phyloP scores from a whole-genome alignment of 2,888 invertebrate genomes.

The Caenorhabditis doughertyi region DNA sequence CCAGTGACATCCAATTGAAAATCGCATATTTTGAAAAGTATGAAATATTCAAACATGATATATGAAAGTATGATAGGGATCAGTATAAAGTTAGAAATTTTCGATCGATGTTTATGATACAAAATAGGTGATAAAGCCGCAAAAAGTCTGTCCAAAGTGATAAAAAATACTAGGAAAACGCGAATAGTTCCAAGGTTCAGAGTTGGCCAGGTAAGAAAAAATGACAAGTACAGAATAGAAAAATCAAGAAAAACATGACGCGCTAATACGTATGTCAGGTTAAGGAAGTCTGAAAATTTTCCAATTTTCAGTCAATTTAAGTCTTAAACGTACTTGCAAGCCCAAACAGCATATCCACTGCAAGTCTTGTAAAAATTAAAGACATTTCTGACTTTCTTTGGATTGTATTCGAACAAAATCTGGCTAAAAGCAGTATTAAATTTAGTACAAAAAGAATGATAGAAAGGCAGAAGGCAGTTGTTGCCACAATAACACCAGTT shows the following conservation, averaged over 20 bases:
- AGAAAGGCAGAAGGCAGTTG: too few relatives aligned
- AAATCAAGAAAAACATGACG: background rate
- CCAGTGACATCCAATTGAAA: background rate
- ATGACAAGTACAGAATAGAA: background rate
- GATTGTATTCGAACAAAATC: background rate
- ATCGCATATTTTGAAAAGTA: background rate
- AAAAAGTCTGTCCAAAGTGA: background rate
- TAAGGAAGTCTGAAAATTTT: background rate
- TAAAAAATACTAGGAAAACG: background rate
- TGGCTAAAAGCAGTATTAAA: slow-evolving; percentile 1
- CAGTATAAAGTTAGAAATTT: background rate
- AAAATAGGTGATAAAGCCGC: slow-evolving; percentile 3
- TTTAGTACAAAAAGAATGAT: background rate
- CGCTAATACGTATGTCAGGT: background rate
- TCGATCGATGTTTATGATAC: slow-evolving; percentile 6
- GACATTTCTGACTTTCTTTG: background rate
- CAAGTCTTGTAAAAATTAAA: slow-evolving; percentile 4
- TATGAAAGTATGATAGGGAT: background rate
- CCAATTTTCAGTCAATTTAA: background rate
- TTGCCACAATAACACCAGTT: too few relatives aligned
- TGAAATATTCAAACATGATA: background rate
- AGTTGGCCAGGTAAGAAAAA: background rate
- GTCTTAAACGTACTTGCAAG: background rate
- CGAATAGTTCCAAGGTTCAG: slow-evolving; percentile 5
- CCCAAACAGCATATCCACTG: background rate